Evolutionary conservation across 2,113 vertebrate species (phyloP).

Genomic region (Anas platyrhynchos): DNA sequence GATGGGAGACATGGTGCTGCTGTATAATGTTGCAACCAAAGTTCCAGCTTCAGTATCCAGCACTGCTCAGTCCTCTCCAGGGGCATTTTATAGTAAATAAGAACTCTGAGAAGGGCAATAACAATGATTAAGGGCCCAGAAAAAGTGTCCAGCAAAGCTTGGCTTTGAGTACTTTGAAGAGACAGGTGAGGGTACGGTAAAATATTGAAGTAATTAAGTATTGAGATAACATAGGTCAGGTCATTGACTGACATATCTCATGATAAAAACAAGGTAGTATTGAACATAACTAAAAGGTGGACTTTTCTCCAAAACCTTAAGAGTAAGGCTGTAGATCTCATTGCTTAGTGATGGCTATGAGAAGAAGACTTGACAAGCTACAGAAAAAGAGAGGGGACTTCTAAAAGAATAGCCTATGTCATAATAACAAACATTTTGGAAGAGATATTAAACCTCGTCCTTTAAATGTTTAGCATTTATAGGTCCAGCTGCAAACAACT

Average conservation of each 20-base stretch:
- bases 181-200: not conserved
- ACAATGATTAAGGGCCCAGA: not conserved
- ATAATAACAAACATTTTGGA: not conserved
- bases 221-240: not conserved
- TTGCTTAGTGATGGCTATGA: not conserved
- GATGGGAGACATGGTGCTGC: not conserved
- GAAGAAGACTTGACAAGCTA: not conserved
- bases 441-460: not conserved
- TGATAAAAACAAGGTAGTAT: not conserved
- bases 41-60: not conserved
- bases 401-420: not conserved
- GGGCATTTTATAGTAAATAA: not conserved
- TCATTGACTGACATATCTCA: not conserved
- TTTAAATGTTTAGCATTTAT: not conserved
- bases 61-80: not conserved
- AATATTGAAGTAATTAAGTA: not conserved
- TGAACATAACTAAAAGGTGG: not conserved
- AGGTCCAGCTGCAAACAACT: constrained; percentile 13
- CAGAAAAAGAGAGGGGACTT: not conserved
- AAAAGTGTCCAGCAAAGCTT: not conserved
- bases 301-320: not conserved
- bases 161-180: not conserved
- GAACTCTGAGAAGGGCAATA: not conserved
- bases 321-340: not conserved
- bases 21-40: not conserved